A percentile compares a stretch with the other conserved stretches of the same genome.
Conservation (phyloP, 2,797 vertebrate genomes). For the Saxicola maurus region DNA sequence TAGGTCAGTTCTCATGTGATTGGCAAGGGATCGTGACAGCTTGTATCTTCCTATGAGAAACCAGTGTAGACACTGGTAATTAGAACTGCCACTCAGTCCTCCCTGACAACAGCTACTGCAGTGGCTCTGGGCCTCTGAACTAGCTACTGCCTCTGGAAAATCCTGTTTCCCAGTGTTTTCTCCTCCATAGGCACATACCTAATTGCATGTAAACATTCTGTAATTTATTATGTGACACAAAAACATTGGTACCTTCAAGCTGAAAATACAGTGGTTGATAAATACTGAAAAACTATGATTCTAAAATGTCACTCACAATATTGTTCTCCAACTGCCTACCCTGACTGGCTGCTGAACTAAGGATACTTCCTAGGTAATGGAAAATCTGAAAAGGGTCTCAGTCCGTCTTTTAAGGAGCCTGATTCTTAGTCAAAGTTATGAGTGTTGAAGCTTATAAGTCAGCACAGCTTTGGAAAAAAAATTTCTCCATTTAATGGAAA, state of each 20-base stretch:
- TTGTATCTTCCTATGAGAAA: constrained; percentile 62
- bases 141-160: constrained; percentile 56
- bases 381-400: background rate
- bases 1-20: constrained; percentile 69
- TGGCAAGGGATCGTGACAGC: constrained; percentile 73
- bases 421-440: background rate
- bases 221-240: constrained; percentile 32
- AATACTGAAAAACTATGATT: background rate
- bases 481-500: background rate
- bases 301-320: constrained; percentile 19
- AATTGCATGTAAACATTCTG: constrained; percentile 53
- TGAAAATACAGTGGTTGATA: background rate
- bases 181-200: constrained; percentile 23
- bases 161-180: constrained; percentile 29
- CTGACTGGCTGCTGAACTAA: background rate
- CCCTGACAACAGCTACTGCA: constrained; percentile 29
- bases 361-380: background rate
- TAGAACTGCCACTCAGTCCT: constrained; percentile 73
- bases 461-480: background rate
- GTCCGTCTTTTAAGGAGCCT: background rate
- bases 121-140: constrained; percentile 46
- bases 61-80: constrained; percentile 70
- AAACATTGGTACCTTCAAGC: constrained; percentile 23
- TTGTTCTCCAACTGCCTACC: background rate
- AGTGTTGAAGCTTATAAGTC: background rate